Evolutionary conservation across 2,888 invertebrate species (phyloP), one percentile per base, ranked within the genome.

Genomic region (Amphiduros pacificus): DNA sequence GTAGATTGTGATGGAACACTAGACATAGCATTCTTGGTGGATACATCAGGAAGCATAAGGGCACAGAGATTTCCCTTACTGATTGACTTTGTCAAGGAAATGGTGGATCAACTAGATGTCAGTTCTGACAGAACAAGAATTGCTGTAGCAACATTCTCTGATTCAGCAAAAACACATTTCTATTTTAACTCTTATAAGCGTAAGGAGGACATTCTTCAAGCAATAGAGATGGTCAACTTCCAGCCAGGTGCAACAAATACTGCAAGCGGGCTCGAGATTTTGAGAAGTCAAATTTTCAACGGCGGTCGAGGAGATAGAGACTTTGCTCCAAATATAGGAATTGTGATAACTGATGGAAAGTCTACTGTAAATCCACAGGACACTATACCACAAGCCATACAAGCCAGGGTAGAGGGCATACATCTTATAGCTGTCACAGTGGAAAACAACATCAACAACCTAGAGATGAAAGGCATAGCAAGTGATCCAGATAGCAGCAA

Each of bases 101-200:
- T 70, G 4, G 61, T 63, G 9, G n/a, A 62, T 26, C 27, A 57
- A 6, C 50, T 70, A 11, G 69, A 69, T 29, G 49, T 70, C 0
- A 22, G 53, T 5, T 54, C 40, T n/a, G 32, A 50, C 40, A 22
- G 59, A 2, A 64, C 65, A 5, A 55, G 65, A 2, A 62, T 71
- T 3, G 66, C 61, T 4, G 28, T 71, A n/a, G 52, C 64, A 24
- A 67, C 59, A 54, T 71, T 63, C 56, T 55, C 61, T 20, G 61
- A 64, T 51, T 28, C 52, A 4, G 64, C 66, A n/a, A 40, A 6
- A 14, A 20, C 27, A 5, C n/a, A 55, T 14, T 56, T 56, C 48
- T 48, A 48, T 31, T 49, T 56, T 22, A 31, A 56, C 48, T 22
- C 28, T 11, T 56, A 48, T 27, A 49, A 48, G 29, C 2, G n/a